A percentile compares a stretch with the other conserved stretches of the same genome.
These are phyloP conservation scores for Entomobrya proxima DNA, from an alignment of 2,888 invertebrate genomes.

Conservation along the genomic window DNA sequence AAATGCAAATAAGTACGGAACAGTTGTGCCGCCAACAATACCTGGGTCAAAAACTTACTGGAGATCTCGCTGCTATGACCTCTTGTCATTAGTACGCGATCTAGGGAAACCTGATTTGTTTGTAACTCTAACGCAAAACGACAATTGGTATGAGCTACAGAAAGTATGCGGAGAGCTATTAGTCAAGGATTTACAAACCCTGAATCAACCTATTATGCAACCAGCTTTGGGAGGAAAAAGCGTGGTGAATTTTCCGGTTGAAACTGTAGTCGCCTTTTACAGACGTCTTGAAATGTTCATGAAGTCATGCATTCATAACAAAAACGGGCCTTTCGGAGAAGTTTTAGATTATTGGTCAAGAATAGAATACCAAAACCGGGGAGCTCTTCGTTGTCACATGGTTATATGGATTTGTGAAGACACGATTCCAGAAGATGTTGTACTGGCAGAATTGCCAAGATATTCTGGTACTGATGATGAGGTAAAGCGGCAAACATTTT, in stretches of 20 bases:
- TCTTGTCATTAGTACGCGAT: conserved; percentile 18
- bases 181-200: not conserved
- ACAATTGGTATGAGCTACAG: conserved; percentile 30
- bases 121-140: conserved; percentile 27
- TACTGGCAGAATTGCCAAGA: conserved; percentile 39
- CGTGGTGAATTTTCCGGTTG: conserved; percentile 12
- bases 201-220: conserved; percentile 18
- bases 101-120: conserved; percentile 10
- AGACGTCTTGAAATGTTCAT: conserved; percentile 22
- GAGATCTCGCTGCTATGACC: not conserved
- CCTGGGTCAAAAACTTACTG: conserved; percentile 27
- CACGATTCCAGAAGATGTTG: conserved; percentile 16
- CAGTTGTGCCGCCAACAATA: not conserved
- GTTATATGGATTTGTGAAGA: conserved; percentile 31
- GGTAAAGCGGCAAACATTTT: not conserved
- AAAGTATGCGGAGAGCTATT: not conserved
- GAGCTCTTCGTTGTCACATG: conserved; percentile 38
- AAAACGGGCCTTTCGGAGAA: conserved; percentile 35
- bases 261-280: conserved; percentile 29
- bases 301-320: conserved; percentile 4
- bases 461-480: not conserved
- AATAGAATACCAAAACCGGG: conserved; percentile 36
- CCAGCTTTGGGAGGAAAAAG: conserved; percentile 17
- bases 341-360: conserved; percentile 27
- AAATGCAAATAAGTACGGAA: not conserved